Conservation (phyloP, 2,113 vertebrate species). For the Stegostoma tigrinum region DNA sequence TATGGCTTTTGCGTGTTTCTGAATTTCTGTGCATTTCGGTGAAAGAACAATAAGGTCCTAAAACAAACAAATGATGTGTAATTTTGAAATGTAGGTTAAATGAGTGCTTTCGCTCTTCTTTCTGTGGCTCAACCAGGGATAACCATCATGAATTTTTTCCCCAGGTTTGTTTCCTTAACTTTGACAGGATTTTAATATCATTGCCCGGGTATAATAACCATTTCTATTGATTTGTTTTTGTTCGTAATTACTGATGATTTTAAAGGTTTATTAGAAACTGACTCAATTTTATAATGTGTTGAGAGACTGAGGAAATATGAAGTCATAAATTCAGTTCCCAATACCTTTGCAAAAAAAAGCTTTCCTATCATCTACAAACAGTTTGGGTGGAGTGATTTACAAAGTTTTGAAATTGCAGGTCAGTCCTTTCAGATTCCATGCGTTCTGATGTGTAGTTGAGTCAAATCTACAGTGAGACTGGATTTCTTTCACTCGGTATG, state of each 20-base stretch:
- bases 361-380: not conserved
- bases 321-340: not conserved
- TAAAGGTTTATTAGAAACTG: not conserved
- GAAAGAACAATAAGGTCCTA: not conserved
- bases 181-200: not conserved
- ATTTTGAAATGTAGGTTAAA: not conserved
- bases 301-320: not conserved
- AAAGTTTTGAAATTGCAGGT: not conserved
- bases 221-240: not conserved
- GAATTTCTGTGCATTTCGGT: not conserved
- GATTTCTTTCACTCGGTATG: not conserved
- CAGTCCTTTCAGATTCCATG: not conserved
- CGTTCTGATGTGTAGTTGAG: not conserved
- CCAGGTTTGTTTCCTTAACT: not conserved
- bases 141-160: not conserved
- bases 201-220: not conserved
- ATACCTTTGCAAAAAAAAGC: not conserved
- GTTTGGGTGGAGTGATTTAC: slow-evolving; percentile 1
- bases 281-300: not conserved
- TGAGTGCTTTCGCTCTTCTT: not conserved
- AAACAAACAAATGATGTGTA: not conserved
- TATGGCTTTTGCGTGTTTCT: not conserved
- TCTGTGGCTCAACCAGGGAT: not conserved
- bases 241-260: not conserved
- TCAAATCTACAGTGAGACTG: not conserved